Evolutionary conservation across 2,888 invertebrate genomes (phyloP), one percentile per base, ranked within the genome.

Genomic region (Reticulitermes lucifugus): DNA sequence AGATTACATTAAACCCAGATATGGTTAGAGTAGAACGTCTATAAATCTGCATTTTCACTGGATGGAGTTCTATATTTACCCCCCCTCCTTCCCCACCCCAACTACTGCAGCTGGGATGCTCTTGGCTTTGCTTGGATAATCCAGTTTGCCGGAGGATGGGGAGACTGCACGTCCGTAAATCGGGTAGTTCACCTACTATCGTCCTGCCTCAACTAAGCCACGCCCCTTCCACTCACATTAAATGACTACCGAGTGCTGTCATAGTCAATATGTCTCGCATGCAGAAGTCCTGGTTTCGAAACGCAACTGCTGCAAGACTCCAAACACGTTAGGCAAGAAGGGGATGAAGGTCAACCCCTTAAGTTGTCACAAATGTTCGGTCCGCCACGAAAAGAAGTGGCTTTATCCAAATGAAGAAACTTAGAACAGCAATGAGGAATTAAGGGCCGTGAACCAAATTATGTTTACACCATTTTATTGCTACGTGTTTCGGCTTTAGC

Each of bases 31-130:
- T 10, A 29, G 41, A 73, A 73, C 73, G 41, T 35, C 80, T 79
- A 85, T 85, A 85, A 85, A 85, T 85, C 85, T 85, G 83, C 60
- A 83, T 85, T 85, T 85, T 85, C 79, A 41, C 75, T 83, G 83
- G 83, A 83, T 80, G 80, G 21, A 80, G 35, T 35, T 35, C 80
- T 80, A 41, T 80, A 51, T 60, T 80, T 60, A 80, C 21, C 51
- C 29, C 59, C 25, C 6, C 51, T n/a, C 29, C 18, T 21, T 21
- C 18, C 59, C 21, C 79, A 9, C 9, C 46, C 51, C 7, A 9
- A 29, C 43, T 77, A n/a, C 77, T 43, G 29, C 59, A 51, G 18
- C 60, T 59, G 80, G 46, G 51, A 79, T 29, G 79, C 75, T 43
- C 43, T 55, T 55, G 55, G 55, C 55, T 77, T 77, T 22, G 22